Evolutionary conservation across 2,888 invertebrate genomes (phyloP).

Genomic region (Bruchidius siliquastri): DNA sequence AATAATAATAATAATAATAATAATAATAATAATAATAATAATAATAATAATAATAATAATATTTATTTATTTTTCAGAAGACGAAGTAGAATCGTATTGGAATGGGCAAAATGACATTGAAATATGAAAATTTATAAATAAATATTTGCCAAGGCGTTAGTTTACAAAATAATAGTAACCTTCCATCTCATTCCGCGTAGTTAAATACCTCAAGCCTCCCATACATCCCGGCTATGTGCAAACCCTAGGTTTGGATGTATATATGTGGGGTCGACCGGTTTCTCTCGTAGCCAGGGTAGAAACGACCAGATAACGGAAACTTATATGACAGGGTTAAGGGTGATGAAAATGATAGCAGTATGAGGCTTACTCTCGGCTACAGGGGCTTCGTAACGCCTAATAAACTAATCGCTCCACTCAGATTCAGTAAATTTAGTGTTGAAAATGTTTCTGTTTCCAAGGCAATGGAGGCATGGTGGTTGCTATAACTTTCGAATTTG

Average conservation of each 20-base stretch:
- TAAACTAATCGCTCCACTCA: neutral
- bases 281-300: constrained; percentile 17
- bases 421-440: neutral
- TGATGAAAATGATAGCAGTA: constrained; percentile 47
- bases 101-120: no score
- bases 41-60: no score
- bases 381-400: neutral
- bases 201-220: neutral
- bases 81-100: no score
- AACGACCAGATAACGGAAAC: constrained; percentile 45
- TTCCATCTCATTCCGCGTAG: neutral
- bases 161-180: no score
- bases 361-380: neutral
- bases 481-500: no score
- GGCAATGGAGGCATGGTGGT: no score
- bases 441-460: neutral
- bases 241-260: neutral
- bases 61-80: no score
- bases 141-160: no score
- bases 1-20: no score
- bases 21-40: no score
- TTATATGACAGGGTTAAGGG: constrained; percentile 51
- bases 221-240: constrained; percentile 1
- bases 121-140: no score
- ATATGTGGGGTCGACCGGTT: constrained; percentile 12